Base-by-base conservation (phyloP, 2,888 invertebrate genomes). In the Ophion slaviceki region DNA sequence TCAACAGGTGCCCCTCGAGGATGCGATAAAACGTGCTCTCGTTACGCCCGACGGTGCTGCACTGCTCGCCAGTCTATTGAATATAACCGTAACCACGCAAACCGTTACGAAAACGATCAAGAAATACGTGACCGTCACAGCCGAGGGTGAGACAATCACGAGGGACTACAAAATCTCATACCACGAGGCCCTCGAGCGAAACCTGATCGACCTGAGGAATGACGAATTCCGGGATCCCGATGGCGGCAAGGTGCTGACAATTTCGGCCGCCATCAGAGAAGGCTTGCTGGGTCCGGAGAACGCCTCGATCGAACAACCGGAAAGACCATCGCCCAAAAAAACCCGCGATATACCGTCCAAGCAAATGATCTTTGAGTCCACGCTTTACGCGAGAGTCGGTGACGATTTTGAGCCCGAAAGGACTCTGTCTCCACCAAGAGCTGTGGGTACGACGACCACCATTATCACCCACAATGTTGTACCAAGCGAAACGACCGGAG, bases 21-120 rank as follows among this genome's bases (percentile, higher is more conserved):
- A 97, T 92, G 98, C 98, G 47, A 97, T 99, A 85, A 96, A 97
- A 93, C 96, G 96, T 82, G 97, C 97, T 91, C 95, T 98, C 90
- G 97, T 99, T 57, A 97, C 98, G 14, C 96, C 97, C 0, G 97
- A 98, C 94, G 98, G 98, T 82, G 98, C 98, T 70, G 96, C 98
- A 82, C 95, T 98, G 92, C 95, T 98, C 85, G 97, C 97, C 94
- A 98, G 97, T 90, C 95, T 99, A 78, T 94, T 98, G 78, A 98
- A 98, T 92, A 97, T 99, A 77, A 97, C 98, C 11, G 96, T 98
- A 61, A 98, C 98, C 2, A 96, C 97, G 24, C 97, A 98, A 92
- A 97, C 98, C 8, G 97, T 98, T 47, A 98, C 97, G 6, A 97
- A 97, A 93, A 96, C 98, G 72, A 96, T 98, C 57, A 97, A 97